A percentile compares a stretch with the other conserved stretches of the same genome.
These are phyloP conservation scores for Nannoperca australis DNA, from an alignment of 2,797 vertebrate genomes.

Conservation along the genomic window DNA sequence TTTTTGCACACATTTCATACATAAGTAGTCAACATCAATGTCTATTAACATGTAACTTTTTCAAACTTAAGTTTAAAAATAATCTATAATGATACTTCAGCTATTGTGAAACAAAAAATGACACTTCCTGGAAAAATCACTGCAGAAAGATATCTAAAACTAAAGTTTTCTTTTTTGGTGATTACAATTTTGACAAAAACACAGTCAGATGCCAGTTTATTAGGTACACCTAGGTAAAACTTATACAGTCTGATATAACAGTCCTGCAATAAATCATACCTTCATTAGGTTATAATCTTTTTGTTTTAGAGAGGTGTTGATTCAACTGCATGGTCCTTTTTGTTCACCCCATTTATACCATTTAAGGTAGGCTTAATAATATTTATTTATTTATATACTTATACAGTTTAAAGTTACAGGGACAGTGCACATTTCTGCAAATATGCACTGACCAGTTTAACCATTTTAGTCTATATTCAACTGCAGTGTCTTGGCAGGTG, in stretches of 20 bases:
- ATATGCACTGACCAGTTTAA: too few species aligned
- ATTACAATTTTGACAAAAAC: not conserved
- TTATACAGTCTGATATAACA: not conserved
- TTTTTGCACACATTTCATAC: conserved; percentile 13
- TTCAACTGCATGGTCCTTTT: too few species aligned
- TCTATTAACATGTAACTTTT: not conserved
- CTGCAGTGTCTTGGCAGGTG: too few species aligned
- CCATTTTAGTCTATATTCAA: too few species aligned
- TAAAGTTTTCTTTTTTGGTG: not conserved
- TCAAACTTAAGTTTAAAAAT: not conserved
- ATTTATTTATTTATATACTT: too few species aligned
- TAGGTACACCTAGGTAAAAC: not conserved
- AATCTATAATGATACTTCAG: not conserved
- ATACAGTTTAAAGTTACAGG: too few species aligned
- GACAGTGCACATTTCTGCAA: too few species aligned
- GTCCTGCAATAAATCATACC: not conserved
- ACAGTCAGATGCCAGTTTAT: not conserved
- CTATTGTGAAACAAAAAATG: not conserved
- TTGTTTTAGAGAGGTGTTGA: too few species aligned
- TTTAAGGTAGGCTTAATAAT: too few species aligned
- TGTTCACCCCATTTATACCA: too few species aligned
- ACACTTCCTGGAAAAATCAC: not conserved
- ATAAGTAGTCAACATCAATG: conserved; percentile 24
- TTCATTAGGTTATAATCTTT: too few species aligned
- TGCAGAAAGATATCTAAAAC: not conserved